Base-by-base conservation (phyloP, 92 coral and sea anemone species). In the Epizoanthus rinbou region DNA sequence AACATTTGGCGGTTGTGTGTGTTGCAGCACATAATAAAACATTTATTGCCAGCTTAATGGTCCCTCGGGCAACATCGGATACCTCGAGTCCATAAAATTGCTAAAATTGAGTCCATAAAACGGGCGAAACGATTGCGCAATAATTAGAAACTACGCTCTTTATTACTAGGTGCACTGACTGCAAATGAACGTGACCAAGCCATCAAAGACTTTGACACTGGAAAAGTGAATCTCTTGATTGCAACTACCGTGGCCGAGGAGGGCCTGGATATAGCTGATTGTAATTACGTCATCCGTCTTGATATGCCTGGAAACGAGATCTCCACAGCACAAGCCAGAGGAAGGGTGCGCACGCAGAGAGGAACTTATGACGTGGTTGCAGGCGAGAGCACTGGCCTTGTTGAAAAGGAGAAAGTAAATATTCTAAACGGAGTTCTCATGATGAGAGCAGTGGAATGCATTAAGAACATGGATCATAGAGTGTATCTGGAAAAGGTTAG, bases 211-310 rank as follows among this genome's bases (percentile, higher is more conserved):
- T 95, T 95, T 85, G 79, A 88, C 52, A 90, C 81, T 62, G 98
- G 98, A 41, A 91, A 89, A 17, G 90, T 88, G 84, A 95, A 95
- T 69, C 88, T 95, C 41, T 87, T 95, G 63, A 85, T 95, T n/a
- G 98, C 98, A 15, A 95, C 98, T 35, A 91, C 98, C 1, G 94
- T 90, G 35, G 96, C 97, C 43, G 93, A 93, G 79, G 98, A 37
- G 43, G 86, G 86, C 16, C 70, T 37, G 43, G 43, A 37, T 71
- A 82, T 82, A 19, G 57, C 69, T n/a, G 64, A 82, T 15, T 82
- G 86, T 70, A 70, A 82, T 35, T 82, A 69, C 69, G 86, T 24
- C 80, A 82, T 82, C 52, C 57, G 63, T 70, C 73, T 56, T 14
- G 86, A 71, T 2, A 82, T 82, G 86, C 86, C 86, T 8, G 43